phyloP scores from a whole-genome alignment of 2,113 vertebrate species.

The Zosterops borbonicus region DNA sequence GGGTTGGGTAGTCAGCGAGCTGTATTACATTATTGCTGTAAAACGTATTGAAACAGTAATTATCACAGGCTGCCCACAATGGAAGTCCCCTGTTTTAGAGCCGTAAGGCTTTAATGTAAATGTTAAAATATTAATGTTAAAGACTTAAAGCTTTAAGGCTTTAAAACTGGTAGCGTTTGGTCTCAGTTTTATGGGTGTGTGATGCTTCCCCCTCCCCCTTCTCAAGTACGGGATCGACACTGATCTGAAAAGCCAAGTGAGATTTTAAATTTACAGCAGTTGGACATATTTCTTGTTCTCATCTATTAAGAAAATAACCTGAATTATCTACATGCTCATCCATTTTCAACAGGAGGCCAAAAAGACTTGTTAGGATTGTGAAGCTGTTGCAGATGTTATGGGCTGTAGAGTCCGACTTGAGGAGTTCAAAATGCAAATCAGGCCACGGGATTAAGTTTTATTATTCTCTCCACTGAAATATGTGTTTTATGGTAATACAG shows the following conservation, averaged over 20 bases:
- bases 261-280: background rate
- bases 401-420: background rate
- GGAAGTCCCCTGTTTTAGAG: background rate
- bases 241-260: background rate
- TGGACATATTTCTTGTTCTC: background rate
- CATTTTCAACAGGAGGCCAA: constrained; percentile 19
- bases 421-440: constrained; percentile 26
- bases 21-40: background rate
- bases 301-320: background rate
- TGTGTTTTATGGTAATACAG: background rate
- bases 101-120: background rate
- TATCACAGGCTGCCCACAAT: background rate
- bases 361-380: background rate
- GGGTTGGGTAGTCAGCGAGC: background rate
- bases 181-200: background rate
- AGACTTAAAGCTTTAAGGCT: background rate
- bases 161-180: background rate
- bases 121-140: background rate
- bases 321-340: background rate
- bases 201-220: background rate
- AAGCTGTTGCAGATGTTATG: background rate
- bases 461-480: background rate
- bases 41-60: background rate
- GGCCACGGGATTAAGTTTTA: constrained; percentile 12
- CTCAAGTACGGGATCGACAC: background rate